Evolutionary conservation across 1,140 invertebrate species (phyloP).

Genomic region (Ephestia elutella): DNA sequence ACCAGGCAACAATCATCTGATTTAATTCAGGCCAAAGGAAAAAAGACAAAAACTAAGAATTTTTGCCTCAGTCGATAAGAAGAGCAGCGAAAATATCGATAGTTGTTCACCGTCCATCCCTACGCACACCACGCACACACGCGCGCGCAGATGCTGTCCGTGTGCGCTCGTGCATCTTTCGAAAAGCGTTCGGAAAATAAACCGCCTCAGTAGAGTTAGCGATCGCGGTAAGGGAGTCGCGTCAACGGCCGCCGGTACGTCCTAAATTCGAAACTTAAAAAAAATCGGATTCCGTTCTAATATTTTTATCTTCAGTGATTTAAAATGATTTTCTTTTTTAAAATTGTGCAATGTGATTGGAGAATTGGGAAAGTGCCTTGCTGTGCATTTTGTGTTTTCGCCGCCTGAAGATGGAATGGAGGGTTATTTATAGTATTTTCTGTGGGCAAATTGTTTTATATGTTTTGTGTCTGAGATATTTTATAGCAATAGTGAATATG

Average conservation of each 20-base stretch:
- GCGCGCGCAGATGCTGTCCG: background rate
- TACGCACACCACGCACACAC: background rate
- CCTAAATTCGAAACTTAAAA: constrained; percentile 32
- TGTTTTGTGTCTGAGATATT: constrained; percentile 47
- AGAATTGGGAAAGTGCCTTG: constrained; percentile 17
- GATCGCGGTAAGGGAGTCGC: constrained; percentile 40
- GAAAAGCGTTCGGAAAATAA: constrained; percentile 29
- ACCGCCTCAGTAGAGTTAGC: constrained; percentile 45
- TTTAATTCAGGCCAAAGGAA: too few relatives aligned
- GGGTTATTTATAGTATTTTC: constrained; percentile 28
- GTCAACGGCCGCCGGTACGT: constrained; percentile 46
- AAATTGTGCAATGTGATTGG: constrained; percentile 16
- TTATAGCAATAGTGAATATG: constrained; percentile 58
- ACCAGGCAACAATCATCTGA: too few relatives aligned
- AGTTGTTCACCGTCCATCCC: background rate
- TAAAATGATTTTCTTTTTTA: constrained; percentile 11
- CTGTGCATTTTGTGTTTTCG: constrained; percentile 50
- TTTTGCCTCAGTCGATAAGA: too few relatives aligned
- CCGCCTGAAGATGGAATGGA: constrained; percentile 12
- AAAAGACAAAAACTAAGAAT: too few relatives aligned
- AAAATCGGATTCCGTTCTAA: constrained; percentile 36
- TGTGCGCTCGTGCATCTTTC: constrained; percentile 29
- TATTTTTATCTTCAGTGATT: constrained; percentile 9
- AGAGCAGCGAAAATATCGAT: background rate
- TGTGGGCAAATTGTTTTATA: constrained; percentile 21